A percentile compares a stretch with the other conserved stretches of the same genome.
phyloP scores from a whole-genome alignment of 2,797 vertebrate genomes.

The Sternotherus odoratus region DNA sequence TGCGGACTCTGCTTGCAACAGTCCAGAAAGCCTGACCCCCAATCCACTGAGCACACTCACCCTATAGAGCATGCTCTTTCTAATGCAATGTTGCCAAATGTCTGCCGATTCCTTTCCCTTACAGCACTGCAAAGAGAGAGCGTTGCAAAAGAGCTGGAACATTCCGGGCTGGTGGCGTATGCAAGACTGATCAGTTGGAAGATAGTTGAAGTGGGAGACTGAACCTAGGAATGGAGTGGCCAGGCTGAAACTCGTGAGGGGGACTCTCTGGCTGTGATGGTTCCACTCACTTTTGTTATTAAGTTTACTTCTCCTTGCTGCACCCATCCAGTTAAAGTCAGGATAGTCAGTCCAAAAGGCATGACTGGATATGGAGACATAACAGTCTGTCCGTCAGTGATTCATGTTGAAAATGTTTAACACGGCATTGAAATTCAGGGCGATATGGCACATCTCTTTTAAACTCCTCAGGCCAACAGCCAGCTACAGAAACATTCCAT shows the following conservation, averaged over 20 bases:
- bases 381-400: fast-evolving
- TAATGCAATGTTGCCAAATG: too few relatives aligned
- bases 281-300: neutral
- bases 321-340: neutral
- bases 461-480: neutral
- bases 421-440: fast-evolving
- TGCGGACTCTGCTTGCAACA: neutral
- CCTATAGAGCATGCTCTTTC: too few relatives aligned
- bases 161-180: too few relatives aligned
- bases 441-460: fast-evolving
- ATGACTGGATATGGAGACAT: fast-evolving
- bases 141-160: neutral
- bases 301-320: neutral
- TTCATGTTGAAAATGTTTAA: neutral
- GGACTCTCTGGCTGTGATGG: neutral
- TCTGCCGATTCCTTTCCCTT: neutral
- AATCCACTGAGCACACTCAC: neutral
- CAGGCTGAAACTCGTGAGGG: neutral
- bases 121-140: neutral
- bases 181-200: neutral
- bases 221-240: neutral
- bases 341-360: neutral
- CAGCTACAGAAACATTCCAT: neutral
- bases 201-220: neutral
- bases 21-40: neutral